Conservation (phyloP, 2,888 invertebrate species). For the Andrena praecox region DNA sequence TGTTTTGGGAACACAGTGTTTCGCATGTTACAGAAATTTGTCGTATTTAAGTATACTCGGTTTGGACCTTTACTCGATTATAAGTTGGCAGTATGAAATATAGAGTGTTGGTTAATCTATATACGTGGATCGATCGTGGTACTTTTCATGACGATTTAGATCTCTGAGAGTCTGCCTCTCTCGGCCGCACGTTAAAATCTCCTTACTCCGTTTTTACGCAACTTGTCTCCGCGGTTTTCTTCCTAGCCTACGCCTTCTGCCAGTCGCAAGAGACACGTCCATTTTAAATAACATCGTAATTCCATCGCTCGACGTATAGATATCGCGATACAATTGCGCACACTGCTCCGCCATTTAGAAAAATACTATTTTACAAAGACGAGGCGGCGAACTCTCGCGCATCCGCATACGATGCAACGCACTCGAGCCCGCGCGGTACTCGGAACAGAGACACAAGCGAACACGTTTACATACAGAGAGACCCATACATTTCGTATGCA, state of each 20-base stretch:
- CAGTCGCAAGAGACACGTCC: not conserved
- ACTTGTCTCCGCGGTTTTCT: not conserved
- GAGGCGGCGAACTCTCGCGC: constrained; percentile 53
- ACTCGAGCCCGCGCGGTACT: constrained; percentile 40
- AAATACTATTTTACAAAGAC: constrained; percentile 81
- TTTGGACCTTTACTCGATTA: constrained; percentile 50
- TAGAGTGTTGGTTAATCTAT: constrained; percentile 67
- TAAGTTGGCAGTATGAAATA: constrained; percentile 68
- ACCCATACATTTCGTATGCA: not conserved
- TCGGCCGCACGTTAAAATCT: constrained; percentile 8
- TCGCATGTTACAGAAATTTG: constrained; percentile 49
- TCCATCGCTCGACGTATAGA: constrained; percentile 21
- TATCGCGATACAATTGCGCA: constrained; percentile 52
- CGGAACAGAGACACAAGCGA: constrained; percentile 52
- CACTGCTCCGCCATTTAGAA: constrained; percentile 77
- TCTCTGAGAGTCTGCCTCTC: constrained; percentile 1
- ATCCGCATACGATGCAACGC: constrained; percentile 38
- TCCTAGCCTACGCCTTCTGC: constrained; percentile 7
- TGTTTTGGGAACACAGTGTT: constrained; percentile 61
- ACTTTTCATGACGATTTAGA: constrained; percentile 35
- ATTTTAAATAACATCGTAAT: constrained; percentile 25
- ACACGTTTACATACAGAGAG: constrained; percentile 18
- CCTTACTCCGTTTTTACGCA: not conserved
- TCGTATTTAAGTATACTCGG: constrained; percentile 31
- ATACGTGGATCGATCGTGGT: constrained; percentile 62